A percentile compares a stretch with the other conserved stretches of the same genome.
Conservation (phyloP, 2,797 vertebrate species). For the Chromis chromis region DNA sequence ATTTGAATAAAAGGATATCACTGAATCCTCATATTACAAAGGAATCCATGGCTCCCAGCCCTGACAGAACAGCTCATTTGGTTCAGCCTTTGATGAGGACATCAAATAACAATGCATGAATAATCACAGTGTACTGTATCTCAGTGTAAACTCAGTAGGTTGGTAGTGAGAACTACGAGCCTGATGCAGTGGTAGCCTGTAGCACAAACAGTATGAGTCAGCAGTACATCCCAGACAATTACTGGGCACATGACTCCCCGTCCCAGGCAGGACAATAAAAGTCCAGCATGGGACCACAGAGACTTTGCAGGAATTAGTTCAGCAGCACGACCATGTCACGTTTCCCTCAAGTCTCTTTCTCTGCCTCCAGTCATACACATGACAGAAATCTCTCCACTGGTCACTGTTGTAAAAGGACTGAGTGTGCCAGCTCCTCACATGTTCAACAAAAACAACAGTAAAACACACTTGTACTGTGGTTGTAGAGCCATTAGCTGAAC, state of each 20-base stretch:
- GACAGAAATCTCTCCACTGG: constrained; percentile 21
- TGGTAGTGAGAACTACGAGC: constrained; percentile 34
- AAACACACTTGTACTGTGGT: not conserved
- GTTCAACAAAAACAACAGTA: constrained; percentile 13
- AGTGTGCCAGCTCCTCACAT: constrained; percentile 16
- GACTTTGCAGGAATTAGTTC: constrained; percentile 55
- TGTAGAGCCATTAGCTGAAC: constrained; percentile 2
- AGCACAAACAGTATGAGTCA: constrained; percentile 66
- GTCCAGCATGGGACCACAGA: constrained; percentile 32
- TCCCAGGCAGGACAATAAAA: constrained; percentile 42
- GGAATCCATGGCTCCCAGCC: not conserved
- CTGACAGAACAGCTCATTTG: constrained; percentile 9
- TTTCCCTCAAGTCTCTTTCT: constrained; percentile 13
- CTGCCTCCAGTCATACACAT: constrained; percentile 36
- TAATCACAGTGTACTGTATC: constrained; percentile 11
- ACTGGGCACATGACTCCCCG: constrained; percentile 48
- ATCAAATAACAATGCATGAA: constrained; percentile 43
- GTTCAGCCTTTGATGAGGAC: constrained; percentile 44
- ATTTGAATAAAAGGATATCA: not conserved
- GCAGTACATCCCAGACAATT: constrained; percentile 60
- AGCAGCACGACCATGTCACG: constrained; percentile 20
- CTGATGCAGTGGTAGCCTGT: constrained; percentile 35
- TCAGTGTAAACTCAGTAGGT: constrained; percentile 25
- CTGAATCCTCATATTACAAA: constrained; percentile 17
- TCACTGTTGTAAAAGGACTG: constrained; percentile 17